Evolutionary conservation across 2,888 invertebrate species (phyloP).

Genomic region (Agonum fuliginosum): DNA sequence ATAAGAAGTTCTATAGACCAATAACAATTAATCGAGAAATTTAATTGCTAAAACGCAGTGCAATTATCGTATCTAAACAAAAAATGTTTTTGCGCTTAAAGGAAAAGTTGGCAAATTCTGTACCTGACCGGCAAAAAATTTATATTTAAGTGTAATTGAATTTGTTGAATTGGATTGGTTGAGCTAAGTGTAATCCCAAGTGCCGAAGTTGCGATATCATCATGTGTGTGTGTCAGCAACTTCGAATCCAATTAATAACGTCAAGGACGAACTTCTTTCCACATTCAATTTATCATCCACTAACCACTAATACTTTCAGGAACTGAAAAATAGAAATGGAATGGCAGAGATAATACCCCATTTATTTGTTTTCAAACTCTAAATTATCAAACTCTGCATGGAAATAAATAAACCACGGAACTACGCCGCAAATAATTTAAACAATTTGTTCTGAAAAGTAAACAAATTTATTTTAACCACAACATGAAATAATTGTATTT

Average conservation of each 20-base stretch:
- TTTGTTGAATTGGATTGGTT: slow-evolving; percentile 10
- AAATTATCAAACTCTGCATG: slow-evolving; percentile 15
- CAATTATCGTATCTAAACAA: too few species aligned
- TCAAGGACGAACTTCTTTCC: slow-evolving; percentile 20
- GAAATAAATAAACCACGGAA: not conserved
- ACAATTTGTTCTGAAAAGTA: not conserved
- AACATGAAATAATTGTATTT: too few species aligned
- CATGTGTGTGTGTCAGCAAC: slow-evolving; percentile 28
- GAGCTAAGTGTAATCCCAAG: too few species aligned
- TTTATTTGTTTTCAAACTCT: slow-evolving; percentile 7
- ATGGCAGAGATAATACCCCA: not conserved
- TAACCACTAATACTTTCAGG: not conserved
- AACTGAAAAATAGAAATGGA: slow-evolving; percentile 10
- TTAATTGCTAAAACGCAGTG: too few species aligned
- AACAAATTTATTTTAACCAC: slow-evolving; percentile 5
- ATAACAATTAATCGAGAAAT: too few species aligned
- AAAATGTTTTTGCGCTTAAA: too few species aligned
- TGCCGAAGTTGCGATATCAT: slow-evolving; percentile 12
- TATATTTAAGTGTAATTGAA: slow-evolving; percentile 8
- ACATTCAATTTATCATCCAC: slow-evolving; percentile 7
- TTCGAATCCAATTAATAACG: slow-evolving; percentile 32
- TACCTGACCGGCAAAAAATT: too few species aligned
- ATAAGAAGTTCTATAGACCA: too few species aligned
- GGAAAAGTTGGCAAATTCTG: too few species aligned
- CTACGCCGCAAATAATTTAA: slow-evolving; percentile 1